Percentiles rank a stretch among this genome's conserved stretches.
Evolutionary conservation across 2,797 vertebrate species (phyloP).

Genomic region (Scyliorhinus canicula): DNA sequence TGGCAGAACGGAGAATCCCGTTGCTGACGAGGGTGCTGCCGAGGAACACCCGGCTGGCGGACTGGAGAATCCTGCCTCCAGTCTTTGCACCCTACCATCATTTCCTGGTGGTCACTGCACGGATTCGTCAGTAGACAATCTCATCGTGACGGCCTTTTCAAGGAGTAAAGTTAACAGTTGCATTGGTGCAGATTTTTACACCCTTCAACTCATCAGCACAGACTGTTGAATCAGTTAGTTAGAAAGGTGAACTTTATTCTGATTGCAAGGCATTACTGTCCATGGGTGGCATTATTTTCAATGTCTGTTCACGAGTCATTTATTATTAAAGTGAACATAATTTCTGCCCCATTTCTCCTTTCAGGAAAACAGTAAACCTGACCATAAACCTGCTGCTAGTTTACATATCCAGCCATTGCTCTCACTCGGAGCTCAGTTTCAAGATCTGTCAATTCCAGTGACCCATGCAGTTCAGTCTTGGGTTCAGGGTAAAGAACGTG

Average conservation of each 20-base stretch:
- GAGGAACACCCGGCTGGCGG: too few relatives aligned
- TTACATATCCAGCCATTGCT: not conserved
- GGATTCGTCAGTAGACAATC: too few relatives aligned
- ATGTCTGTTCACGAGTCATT: not conserved
- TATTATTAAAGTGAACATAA: not conserved
- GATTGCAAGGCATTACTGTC: not conserved
- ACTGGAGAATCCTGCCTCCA: too few relatives aligned
- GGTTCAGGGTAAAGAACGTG: not conserved
- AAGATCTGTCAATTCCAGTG: not conserved
- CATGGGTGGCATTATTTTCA: not conserved
- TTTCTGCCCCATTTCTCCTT: not conserved
- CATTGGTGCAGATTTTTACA: not conserved
- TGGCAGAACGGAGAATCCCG: too few relatives aligned
- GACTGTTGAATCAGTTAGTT: not conserved
- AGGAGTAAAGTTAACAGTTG: not conserved
- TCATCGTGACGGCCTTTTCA: not conserved
- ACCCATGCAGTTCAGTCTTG: not conserved
- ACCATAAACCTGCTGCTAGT: not conserved
- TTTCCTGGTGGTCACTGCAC: too few relatives aligned
- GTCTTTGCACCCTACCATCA: too few relatives aligned
- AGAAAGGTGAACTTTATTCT: not conserved
- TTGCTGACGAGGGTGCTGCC: too few relatives aligned
- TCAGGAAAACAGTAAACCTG: not conserved
- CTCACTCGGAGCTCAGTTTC: not conserved
- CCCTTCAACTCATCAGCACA: not conserved